A percentile compares a stretch with the other conserved stretches of the same genome.
These are phyloP conservation scores for Hiodon alosoides DNA, from an alignment of 2,113 vertebrate species.

Conservation along the genomic window DNA sequence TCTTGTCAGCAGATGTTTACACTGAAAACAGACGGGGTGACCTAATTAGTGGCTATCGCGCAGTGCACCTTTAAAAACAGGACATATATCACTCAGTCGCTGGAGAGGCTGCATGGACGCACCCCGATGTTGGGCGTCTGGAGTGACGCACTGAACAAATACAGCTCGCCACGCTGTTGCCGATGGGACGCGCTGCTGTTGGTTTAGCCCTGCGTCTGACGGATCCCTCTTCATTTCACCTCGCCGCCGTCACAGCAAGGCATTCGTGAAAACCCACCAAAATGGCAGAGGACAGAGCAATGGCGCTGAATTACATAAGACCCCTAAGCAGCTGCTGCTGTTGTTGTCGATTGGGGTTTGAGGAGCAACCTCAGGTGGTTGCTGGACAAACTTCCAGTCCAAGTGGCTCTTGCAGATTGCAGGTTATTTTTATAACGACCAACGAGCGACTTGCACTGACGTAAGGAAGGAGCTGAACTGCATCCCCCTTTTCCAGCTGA, in stretches of 20 bases:
- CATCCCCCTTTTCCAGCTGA: too few relatives aligned
- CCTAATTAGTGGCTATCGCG: constrained; percentile 43
- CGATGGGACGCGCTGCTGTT: constrained; percentile 24
- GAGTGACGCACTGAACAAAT: constrained; percentile 37
- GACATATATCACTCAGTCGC: constrained; percentile 44
- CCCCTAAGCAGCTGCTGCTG: background rate
- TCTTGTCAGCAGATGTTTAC: constrained; percentile 49
- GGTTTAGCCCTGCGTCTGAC: constrained; percentile 26
- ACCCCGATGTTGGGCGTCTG: constrained; percentile 26
- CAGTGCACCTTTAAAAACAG: constrained; percentile 47
- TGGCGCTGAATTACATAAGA: too few relatives aligned
- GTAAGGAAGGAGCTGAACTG: too few relatives aligned
- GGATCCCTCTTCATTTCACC: constrained; percentile 12
- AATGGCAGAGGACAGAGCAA: background rate
- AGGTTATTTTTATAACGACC: background rate
- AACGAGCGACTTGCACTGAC: too few relatives aligned
- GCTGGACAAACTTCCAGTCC: background rate
- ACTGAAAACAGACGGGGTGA: constrained; percentile 41
- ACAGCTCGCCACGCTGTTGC: constrained; percentile 29
- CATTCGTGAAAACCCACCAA: constrained; percentile 16
- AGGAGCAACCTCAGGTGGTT: background rate
- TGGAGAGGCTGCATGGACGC: constrained; percentile 25
- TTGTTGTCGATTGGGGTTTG: background rate
- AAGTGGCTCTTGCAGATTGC: background rate
- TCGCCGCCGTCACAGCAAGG: background rate